Conservation (phyloP, 2,113 vertebrate genomes). For the Scomber colias region DNA sequence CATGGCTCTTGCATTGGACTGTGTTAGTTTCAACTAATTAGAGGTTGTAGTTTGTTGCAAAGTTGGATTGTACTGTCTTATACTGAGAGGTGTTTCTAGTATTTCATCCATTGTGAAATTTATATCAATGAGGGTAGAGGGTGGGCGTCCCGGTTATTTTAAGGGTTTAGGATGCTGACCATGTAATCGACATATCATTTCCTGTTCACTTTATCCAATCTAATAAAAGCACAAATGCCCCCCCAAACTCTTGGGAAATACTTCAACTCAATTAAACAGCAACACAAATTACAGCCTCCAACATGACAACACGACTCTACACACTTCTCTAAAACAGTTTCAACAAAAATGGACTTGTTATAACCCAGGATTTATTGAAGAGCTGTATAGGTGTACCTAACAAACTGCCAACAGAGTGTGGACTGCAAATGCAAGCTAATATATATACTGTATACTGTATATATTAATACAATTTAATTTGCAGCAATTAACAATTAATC, state of each 20-base stretch:
- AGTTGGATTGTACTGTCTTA: not conserved
- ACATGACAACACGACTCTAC: not conserved
- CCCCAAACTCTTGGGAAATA: not conserved
- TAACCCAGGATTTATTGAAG: not conserved
- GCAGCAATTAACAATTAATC: not conserved
- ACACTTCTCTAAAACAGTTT: not conserved
- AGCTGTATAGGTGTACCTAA: not conserved
- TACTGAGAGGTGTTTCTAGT: not conserved
- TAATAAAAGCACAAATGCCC: not conserved
- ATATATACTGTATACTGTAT: not conserved
- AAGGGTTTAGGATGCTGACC: not conserved
- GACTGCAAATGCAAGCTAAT: no score
- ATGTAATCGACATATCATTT: not conserved
- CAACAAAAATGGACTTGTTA: not conserved
- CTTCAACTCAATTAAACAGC: conserved; percentile 1
- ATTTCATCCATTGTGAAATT: not conserved
- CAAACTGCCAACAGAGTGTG: not conserved
- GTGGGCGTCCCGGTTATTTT: not conserved
- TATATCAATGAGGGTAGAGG: not conserved
- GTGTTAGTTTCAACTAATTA: not conserved
- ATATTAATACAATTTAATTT: not conserved
- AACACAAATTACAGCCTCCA: conserved; percentile 3
- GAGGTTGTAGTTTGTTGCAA: not conserved
- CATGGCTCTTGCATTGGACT: not conserved
- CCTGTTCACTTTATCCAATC: not conserved